Evolutionary conservation across 2,113 vertebrate species (phyloP), one percentile per base, ranked within the genome.

Genomic region (Orientallactaga bullata): DNA sequence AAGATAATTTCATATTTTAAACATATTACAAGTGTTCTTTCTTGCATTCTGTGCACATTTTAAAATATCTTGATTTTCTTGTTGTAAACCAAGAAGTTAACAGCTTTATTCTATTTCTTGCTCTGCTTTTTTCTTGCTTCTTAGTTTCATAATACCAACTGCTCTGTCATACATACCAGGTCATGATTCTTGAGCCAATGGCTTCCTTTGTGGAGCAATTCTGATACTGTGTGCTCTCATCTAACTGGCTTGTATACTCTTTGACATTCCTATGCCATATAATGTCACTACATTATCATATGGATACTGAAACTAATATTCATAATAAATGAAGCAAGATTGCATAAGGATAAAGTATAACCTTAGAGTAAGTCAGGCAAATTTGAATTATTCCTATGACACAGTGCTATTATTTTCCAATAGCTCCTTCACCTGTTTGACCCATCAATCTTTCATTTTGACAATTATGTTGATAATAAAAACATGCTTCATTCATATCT

Each of bases 1-100:
- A 58, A 71, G 2, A 16, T 87, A 58, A 76, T 91, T 8, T 42
- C 24, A 30, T 92, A 76, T 94, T 90, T 73, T 84, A 85, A 94
- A 39, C 20, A 81, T 11, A 61, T 80, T 7, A 80, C 20, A 94
- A 74, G 23, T 68, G 16, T 71, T 87, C 21, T 91, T 2, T 82
- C 16, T 74, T 74, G 12, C 11, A n/a, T 76, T 88, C 24, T 90
- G 81, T 58, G 89, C 30, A 65, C 77, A 9, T 78, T 95, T 74
- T 55, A 82, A 86, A 85, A 78, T 47, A 74, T 20, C 58, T 76
- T 63, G 17, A 82, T 90, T 93, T 23, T 85, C 15, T 69, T 20
- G 0, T 18, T 35, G 51, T 51, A 73, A 85, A 37, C 18, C 35
- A 90, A 76, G 30, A 81, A 8, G 39, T 32, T 39, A 39, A 93